Conservation (phyloP, 1,140 invertebrate species). For the Trichonephila clavipes region DNA sequence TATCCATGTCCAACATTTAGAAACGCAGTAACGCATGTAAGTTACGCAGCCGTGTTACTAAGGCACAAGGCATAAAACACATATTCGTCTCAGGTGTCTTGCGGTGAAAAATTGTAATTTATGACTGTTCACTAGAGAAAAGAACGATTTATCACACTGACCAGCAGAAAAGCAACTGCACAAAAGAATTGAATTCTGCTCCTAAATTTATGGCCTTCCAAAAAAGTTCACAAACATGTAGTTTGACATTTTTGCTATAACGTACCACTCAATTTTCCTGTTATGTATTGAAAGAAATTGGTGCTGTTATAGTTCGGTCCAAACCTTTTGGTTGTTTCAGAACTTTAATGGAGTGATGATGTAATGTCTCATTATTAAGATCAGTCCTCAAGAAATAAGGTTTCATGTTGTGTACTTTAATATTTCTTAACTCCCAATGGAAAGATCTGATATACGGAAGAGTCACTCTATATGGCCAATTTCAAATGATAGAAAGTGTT, state of each 20-base stretch:
- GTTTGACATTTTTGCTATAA: neutral
- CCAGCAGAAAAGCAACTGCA: neutral
- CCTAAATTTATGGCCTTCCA: neutral
- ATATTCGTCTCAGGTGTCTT: neutral
- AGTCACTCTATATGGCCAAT: no score
- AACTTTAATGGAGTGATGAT: no score
- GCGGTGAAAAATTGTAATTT: slow-evolving; percentile 44
- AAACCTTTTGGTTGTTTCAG: no score
- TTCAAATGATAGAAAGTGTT: no score
- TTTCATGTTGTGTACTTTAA: no score
- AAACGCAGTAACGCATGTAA: no score
- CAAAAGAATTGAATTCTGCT: neutral
- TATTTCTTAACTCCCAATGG: no score
- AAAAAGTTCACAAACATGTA: neutral
- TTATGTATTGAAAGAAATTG: neutral
- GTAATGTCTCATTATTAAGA: no score
- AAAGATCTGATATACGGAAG: no score
- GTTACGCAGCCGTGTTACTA: no score
- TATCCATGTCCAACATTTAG: no score
- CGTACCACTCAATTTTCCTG: neutral
- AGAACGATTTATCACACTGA: slow-evolving; percentile 3
- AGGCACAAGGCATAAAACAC: neutral
- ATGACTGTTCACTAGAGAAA: slow-evolving; percentile 16
- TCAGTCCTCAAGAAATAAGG: no score
- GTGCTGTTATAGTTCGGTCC: neutral